phyloP scores from a whole-genome alignment of 2,888 invertebrate species.

The Callyntrura sp. region DNA sequence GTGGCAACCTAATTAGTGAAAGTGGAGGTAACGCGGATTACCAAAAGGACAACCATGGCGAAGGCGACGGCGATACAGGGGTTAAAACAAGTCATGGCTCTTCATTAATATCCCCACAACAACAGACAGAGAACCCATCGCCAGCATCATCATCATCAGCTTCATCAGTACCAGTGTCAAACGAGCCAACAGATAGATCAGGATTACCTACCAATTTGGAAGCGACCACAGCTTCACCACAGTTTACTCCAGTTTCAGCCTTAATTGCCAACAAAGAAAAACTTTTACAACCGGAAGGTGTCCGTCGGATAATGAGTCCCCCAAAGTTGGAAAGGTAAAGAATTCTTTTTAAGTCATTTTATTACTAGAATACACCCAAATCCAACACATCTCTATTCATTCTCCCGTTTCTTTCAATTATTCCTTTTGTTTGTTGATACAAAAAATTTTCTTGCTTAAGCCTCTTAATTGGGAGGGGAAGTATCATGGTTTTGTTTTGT shows the following conservation, averaged over 20 bases:
- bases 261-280: constrained; percentile 68
- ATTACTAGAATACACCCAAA: neutral
- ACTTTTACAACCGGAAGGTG: constrained; percentile 59
- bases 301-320: constrained; percentile 81
- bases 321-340: constrained; percentile 82
- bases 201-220: neutral
- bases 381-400: no score
- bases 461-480: no score
- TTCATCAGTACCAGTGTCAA: constrained; percentile 14
- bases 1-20: constrained; percentile 31
- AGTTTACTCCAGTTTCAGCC: constrained; percentile 25
- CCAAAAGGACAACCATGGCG: constrained; percentile 1
- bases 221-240: neutral
- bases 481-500: no score
- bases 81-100: constrained; percentile 36
- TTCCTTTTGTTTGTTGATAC: no score
- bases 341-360: constrained; percentile 4
- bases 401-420: no score
- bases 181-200: neutral
- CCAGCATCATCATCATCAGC: constrained; percentile 28
- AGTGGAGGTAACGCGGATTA: neutral
- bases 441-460: no score
- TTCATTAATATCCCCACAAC: constrained; percentile 55
- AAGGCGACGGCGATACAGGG: neutral
- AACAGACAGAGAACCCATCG: neutral